Conservation (phyloP, 2,888 invertebrate genomes). For the Prosapia bicincta region DNA sequence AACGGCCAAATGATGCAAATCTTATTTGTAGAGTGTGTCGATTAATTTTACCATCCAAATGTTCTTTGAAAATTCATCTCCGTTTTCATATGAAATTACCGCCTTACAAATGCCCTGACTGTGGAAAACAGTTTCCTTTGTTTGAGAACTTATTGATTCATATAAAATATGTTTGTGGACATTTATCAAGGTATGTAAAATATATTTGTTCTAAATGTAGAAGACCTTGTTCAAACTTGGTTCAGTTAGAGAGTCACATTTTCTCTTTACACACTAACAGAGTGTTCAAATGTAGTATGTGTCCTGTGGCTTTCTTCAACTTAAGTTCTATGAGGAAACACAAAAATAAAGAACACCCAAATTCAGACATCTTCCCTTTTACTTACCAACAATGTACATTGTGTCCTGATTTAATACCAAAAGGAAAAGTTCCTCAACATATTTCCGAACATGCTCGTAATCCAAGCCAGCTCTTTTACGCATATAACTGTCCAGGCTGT, state of each 20-base stretch:
- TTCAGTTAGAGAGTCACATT: constrained; percentile 25
- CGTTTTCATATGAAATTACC: constrained; percentile 30
- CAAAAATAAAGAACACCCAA: constrained; percentile 1
- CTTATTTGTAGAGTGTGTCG: constrained; percentile 20
- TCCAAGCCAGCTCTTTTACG: constrained; percentile 14
- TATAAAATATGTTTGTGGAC: constrained; percentile 31
- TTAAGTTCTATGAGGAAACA: constrained; percentile 5
- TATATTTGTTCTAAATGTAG: constrained; percentile 30
- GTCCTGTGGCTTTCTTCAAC: constrained; percentile 25
- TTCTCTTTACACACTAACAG: constrained; percentile 20
- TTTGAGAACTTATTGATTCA: constrained; percentile 26
- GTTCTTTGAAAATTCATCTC: constrained; percentile 31
- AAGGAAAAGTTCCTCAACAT: constrained; percentile 13
- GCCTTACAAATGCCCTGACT: constrained; percentile 34
- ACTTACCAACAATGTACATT: constrained; percentile 20
- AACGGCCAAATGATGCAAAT: neutral
- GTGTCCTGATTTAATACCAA: constrained; percentile 20
- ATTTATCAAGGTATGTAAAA: constrained; percentile 28
- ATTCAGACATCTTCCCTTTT: neutral
- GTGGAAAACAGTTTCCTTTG: constrained; percentile 28
- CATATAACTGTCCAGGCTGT: constrained; percentile 21
- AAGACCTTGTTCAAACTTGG: constrained; percentile 7
- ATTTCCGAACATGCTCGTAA: constrained; percentile 10
- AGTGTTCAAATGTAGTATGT: constrained; percentile 29
- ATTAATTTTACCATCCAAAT: constrained; percentile 23